Conservation (phyloP, 2,113 vertebrate genomes). For the Hylia prasina region DNA sequence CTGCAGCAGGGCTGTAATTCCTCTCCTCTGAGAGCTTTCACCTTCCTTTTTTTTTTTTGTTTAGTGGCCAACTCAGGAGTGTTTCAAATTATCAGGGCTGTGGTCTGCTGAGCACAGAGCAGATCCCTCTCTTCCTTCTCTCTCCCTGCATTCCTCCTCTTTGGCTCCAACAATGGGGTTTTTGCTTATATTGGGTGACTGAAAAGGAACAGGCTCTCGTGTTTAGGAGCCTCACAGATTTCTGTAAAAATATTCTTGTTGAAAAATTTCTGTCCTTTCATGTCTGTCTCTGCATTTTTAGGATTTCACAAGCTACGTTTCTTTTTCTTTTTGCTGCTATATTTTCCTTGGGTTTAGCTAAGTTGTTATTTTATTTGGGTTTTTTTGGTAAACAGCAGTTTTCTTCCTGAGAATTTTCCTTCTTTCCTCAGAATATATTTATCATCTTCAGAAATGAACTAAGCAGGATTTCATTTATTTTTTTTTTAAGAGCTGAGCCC, state of each 20-base stretch:
- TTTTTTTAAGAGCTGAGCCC: neutral
- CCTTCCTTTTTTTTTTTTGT: neutral
- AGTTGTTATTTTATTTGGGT: neutral
- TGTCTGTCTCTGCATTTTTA: neutral
- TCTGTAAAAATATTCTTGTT: neutral
- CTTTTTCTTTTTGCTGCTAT: neutral
- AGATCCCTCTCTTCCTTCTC: neutral
- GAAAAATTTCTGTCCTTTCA: neutral
- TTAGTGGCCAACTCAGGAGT: neutral
- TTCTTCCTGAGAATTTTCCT: neutral
- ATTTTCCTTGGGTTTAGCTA: neutral
- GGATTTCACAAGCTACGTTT: neutral
- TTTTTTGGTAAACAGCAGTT: neutral
- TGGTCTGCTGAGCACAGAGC: neutral
- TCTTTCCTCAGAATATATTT: neutral
- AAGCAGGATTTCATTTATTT: neutral
- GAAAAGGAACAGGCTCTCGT: neutral
- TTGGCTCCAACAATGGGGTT: neutral
- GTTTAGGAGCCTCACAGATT: neutral
- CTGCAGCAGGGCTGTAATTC: neutral
- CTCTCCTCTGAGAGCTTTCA: neutral
- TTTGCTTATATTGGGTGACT: neutral
- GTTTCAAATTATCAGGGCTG: neutral
- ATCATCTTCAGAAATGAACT: neutral
- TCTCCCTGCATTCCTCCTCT: neutral